Evolutionary conservation across 2,888 invertebrate genomes (phyloP), one percentile per base, ranked within the genome.

Genomic region (Dolichomitus sp.): DNA sequence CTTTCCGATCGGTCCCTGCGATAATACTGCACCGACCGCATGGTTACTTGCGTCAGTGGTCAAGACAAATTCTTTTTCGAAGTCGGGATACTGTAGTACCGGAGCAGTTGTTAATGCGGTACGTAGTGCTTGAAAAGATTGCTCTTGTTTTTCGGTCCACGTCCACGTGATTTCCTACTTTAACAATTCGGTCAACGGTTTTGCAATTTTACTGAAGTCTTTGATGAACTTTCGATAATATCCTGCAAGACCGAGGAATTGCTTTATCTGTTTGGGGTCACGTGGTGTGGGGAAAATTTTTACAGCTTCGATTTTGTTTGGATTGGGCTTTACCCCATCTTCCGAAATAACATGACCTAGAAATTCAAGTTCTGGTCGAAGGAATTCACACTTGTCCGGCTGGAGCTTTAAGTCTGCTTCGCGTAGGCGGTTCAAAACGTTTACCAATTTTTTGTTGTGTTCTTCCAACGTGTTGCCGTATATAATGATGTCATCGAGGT

Each of bases 81-180:
- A 85, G 3, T 69, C 65, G 0, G 83, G 74, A 9, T 81, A 85
- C n/a, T 75, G 73, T 1, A 84, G 45, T 4, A 80, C 40, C 0
- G 80, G 72, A 17, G 65, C 57, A 0, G 68, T 76, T 3, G 54
- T 65, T 4, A 74, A 23, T 1, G 76, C 45, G 3, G 75, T 12
- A 0, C 75, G 37, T 30, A 82, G 33, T 0, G 4, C 6, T 0
- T 78, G 57, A 19, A 83, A 84, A 0, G 74, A 59, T 27, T 54
- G 52, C n/a, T 65, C 42, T 27, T 63, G 14, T n/a, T 63, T 74
- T 11, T 63, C 63, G 0, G 6, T 42, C 65, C 54, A 74, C 1
- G 0, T n/a, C 52, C 40, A 54, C 4, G 30, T 33, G 6, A 3
- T 5, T 3, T 42, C 63, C 6, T 14, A 42, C 14, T 63, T 63